These are phyloP conservation scores for Chelidonichthys spinosus DNA, from an alignment of 2,797 vertebrate genomes.

Conservation along the genomic window DNA sequence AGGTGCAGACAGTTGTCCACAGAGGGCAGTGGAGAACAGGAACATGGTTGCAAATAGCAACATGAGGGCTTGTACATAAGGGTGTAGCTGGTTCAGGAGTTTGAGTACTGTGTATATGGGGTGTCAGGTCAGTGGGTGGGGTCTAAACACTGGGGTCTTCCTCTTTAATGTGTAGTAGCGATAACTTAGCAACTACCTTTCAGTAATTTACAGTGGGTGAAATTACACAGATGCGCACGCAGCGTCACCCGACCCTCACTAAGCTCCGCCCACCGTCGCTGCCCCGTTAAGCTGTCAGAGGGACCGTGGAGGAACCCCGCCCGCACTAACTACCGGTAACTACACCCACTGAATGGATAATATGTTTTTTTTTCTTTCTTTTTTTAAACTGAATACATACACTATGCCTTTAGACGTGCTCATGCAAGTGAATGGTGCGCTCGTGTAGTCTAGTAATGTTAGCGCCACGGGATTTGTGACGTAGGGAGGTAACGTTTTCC, in stretches of 20 bases:
- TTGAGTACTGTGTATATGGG: neutral
- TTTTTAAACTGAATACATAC: too few relatives aligned
- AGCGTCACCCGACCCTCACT: neutral
- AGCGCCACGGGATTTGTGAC: neutral
- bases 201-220: neutral
- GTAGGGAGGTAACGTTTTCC: neutral
- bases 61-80: neutral
- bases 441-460: neutral
- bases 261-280: too few relatives aligned
- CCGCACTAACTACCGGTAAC: too few relatives aligned
- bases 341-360: too few relatives aligned
- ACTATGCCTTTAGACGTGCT: too few relatives aligned
- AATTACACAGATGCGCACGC: neutral
- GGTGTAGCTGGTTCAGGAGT: neutral
- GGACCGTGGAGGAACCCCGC: too few relatives aligned
- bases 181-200: neutral
- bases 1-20: constrained; percentile 35
- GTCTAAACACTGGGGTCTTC: neutral
- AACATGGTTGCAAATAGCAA: neutral
- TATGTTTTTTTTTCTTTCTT: too few relatives aligned
- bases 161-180: neutral
- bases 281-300: too few relatives aligned
- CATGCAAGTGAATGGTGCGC: neutral
- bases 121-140: neutral
- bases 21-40: constrained; percentile 49